Percentiles rank a stretch among this genome's conserved stretches.
phyloP scores from a whole-genome alignment of 2,113 vertebrate species.

The Nibea albiflora region DNA sequence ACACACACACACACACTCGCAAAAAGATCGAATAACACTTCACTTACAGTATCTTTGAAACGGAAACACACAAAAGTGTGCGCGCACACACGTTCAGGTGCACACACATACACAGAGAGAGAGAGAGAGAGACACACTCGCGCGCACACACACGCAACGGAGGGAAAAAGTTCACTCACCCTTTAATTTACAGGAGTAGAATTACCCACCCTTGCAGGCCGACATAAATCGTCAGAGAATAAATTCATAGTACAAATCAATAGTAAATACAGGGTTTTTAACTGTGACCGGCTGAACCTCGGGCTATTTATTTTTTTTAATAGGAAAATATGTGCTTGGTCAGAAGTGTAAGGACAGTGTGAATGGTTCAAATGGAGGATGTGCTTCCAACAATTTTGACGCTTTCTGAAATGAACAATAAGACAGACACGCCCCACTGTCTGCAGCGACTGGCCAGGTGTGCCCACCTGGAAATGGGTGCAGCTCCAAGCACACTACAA shows the following conservation, averaged over 20 bases:
- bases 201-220: constrained; percentile 49
- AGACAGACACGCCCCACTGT: not conserved
- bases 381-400: not conserved
- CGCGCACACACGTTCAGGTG: constrained; percentile 41
- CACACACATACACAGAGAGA: not conserved
- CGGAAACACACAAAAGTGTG: constrained; percentile 19
- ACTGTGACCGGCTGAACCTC: not conserved
- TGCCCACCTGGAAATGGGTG: constrained; percentile 1
- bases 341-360: not conserved
- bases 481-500: not conserved
- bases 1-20: constrained; percentile 4
- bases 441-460: not conserved
- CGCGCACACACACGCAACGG: constrained; percentile 1
- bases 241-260: constrained; percentile 42
- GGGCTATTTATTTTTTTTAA: constrained; percentile 17
- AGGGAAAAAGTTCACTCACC: constrained; percentile 39
- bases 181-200: constrained; percentile 61
- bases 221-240: constrained; percentile 50
- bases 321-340: not conserved
- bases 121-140: not conserved
- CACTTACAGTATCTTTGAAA: constrained; percentile 37
- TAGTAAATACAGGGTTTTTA: constrained; percentile 38
- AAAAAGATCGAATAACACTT: constrained; percentile 33
- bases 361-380: not conserved
- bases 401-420: not conserved